A percentile compares a stretch with the other conserved stretches of the same genome.
Evolutionary conservation across 2,113 vertebrate genomes (phyloP).

Genomic region (Hemiscyllium ocellatum): DNA sequence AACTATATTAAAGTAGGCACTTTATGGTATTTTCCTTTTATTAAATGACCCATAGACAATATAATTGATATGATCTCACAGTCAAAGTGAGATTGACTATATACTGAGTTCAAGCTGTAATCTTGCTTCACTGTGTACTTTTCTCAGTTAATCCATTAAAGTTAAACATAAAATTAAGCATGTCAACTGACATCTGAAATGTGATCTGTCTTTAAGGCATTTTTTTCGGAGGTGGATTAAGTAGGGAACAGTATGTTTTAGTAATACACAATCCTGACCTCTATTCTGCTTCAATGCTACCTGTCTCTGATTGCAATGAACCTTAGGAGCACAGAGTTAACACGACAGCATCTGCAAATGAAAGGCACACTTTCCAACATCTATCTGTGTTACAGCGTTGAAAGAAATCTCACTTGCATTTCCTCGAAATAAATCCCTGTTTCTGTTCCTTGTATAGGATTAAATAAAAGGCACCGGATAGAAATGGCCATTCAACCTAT

Average conservation of each 20-base stretch:
- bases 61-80: not conserved
- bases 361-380: not conserved
- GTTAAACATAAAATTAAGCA: not conserved
- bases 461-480: not conserved
- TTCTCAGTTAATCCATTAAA: not conserved
- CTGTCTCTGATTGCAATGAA: not conserved
- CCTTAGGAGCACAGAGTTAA: not conserved
- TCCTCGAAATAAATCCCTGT: not conserved
- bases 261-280: not conserved
- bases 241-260: not conserved
- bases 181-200: not conserved
- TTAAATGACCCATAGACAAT: not conserved
- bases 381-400: not conserved
- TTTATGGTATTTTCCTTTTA: not conserved
- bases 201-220: not conserved
- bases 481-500: too few relatives aligned
- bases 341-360: not conserved
- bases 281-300: slow-evolving; percentile 6
- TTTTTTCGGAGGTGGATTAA: not conserved
- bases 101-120: not conserved
- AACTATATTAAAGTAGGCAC: not conserved
- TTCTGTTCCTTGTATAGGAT: not conserved
- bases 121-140: not conserved
- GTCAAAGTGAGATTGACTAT: not conserved
- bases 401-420: not conserved